Conservation (phyloP, 2,113 vertebrate species). For the Suricata suricatta region DNA sequence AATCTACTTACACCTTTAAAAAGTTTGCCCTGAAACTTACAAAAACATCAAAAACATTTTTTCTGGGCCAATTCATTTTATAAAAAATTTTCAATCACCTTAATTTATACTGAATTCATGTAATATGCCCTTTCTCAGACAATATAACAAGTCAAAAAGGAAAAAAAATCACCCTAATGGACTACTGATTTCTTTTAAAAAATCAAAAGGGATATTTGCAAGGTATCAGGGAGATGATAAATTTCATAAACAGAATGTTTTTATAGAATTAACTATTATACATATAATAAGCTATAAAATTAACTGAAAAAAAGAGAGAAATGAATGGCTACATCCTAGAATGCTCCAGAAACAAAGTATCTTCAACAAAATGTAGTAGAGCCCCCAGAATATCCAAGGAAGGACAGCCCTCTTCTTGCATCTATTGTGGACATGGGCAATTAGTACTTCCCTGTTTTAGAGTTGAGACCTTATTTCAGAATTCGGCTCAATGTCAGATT, state of each 20-base stretch:
- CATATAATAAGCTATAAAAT: neutral
- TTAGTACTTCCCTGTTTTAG: neutral
- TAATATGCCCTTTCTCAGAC: neutral
- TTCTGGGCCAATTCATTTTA: neutral
- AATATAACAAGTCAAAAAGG: neutral
- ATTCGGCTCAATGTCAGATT: neutral
- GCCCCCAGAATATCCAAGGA: neutral
- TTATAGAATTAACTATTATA: neutral
- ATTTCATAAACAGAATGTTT: neutral
- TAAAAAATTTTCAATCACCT: neutral
- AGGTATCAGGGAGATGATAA: neutral
- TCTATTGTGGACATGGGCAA: neutral
- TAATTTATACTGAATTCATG: slow-evolving; percentile 22
- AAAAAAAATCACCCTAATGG: neutral
- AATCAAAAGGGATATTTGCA: neutral
- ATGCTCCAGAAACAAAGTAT: neutral
- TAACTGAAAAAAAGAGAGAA: neutral
- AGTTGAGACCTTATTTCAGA: neutral
- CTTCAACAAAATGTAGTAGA: neutral
- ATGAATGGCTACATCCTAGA: neutral
- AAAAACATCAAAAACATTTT: neutral
- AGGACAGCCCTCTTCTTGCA: neutral
- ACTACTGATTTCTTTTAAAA: neutral
- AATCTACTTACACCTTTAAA: slow-evolving; percentile 25
- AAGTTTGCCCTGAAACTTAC: neutral